Evolutionary conservation across 2,797 vertebrate genomes (phyloP).

Genomic region (Lepidocolaptes lacrymiger): DNA sequence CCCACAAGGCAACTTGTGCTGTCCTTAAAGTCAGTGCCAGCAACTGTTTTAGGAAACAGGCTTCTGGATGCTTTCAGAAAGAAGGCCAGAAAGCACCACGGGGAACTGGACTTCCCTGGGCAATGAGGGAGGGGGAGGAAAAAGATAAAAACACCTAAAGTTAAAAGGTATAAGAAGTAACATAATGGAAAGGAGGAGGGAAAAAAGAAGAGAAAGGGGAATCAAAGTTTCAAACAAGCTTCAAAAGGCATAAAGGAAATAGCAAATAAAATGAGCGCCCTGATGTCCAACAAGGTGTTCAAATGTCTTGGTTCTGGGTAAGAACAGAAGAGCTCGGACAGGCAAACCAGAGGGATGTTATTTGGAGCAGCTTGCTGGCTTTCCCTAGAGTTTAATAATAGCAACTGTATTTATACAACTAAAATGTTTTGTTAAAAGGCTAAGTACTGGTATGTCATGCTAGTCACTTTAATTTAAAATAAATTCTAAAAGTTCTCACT

Average conservation of each 20-base stretch:
- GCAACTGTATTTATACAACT: slow-evolving; percentile 57
- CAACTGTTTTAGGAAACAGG: not conserved
- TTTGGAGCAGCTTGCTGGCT: slow-evolving; percentile 44
- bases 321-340: not conserved
- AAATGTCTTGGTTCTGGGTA: not conserved
- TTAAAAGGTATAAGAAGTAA: not conserved
- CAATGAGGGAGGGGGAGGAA: not conserved
- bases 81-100: not conserved
- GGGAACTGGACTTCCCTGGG: not conserved
- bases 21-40: not conserved
- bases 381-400: slow-evolving; percentile 70
- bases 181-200: not conserved
- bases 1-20: not conserved
- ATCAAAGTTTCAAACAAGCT: not conserved
- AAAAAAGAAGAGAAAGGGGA: not conserved
- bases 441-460: slow-evolving; percentile 63
- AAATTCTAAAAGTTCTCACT: slow-evolving; percentile 64
- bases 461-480: slow-evolving; percentile 70
- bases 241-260: not conserved
- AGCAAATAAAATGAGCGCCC: not conserved
- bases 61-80: not conserved
- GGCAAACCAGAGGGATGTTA: not conserved
- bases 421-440: slow-evolving; percentile 65
- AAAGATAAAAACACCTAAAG: not conserved
- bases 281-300: not conserved